phyloP scores from a whole-genome alignment of 1,140 invertebrate genomes.

The Macrobrachium nipponense region DNA sequence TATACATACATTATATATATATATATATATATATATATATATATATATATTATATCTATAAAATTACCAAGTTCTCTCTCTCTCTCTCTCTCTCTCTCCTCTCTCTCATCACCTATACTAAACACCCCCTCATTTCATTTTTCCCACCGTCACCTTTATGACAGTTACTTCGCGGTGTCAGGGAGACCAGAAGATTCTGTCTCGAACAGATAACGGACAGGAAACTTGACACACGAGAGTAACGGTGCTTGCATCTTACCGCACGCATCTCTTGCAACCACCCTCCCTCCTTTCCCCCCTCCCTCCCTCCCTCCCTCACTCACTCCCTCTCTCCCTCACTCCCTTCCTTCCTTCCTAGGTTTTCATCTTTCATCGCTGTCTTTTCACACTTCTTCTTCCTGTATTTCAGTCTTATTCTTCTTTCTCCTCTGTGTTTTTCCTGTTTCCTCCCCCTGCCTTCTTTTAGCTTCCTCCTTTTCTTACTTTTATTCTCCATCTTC shows the following conservation, averaged over 20 bases:
- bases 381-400: background rate
- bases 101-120: background rate
- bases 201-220: too few species aligned
- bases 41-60: background rate
- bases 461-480: too few species aligned
- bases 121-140: too few species aligned
- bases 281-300: background rate
- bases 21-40: constrained; percentile 2
- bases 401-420: background rate
- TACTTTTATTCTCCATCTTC: background rate
- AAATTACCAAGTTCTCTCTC: background rate
- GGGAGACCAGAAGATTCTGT: too few species aligned
- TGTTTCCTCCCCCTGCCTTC: background rate
- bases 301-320: background rate
- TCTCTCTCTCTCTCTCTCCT: constrained; percentile 18
- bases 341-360: background rate
- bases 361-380: background rate
- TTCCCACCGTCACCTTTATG: too few species aligned
- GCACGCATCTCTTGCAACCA: background rate
- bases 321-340: background rate
- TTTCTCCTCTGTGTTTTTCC: background rate
- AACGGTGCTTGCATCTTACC: background rate
- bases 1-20: background rate
- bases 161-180: too few species aligned
- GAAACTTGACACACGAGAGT: too few species aligned